Percentiles rank a stretch among this genome's conserved stretches.
phyloP scores from a whole-genome alignment of 2,113 vertebrate species.

The Neolamprologus caudopunctatus region DNA sequence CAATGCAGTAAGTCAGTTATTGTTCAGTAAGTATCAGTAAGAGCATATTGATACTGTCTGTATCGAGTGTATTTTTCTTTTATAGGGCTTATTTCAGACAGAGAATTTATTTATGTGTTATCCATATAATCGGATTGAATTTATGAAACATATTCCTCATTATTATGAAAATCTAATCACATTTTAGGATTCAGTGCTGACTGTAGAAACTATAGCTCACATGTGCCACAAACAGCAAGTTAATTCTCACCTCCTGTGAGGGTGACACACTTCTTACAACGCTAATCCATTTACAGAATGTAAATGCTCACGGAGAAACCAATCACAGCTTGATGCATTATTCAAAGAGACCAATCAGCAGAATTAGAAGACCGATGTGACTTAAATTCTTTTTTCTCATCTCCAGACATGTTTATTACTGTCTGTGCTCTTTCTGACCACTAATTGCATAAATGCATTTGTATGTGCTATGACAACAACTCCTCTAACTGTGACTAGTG shows the following conservation, averaged over 20 bases:
- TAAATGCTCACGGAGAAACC: neutral
- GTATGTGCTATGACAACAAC: neutral
- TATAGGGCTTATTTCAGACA: neutral
- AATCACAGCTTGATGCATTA: neutral
- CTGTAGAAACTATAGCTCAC: neutral
- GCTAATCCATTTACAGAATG: conserved; percentile 13
- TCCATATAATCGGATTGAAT: neutral
- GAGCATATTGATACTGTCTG: neutral
- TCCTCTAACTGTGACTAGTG: neutral
- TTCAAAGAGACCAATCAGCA: conserved; percentile 17
- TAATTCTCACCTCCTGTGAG: neutral
- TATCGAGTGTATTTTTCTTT: neutral
- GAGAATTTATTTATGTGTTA: neutral
- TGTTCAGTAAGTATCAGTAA: neutral
- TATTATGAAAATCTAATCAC: neutral
- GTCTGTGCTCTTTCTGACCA: neutral
- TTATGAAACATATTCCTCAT: neutral
- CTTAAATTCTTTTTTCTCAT: conserved; percentile 19
- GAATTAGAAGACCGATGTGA: neutral
- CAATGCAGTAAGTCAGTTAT: neutral
- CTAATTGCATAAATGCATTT: neutral
- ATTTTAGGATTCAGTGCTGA: neutral
- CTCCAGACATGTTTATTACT: neutral
- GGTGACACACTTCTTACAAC: conserved; percentile 10
- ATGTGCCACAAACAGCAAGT: neutral